Evolutionary conservation across 2,797 vertebrate species (phyloP).

Genomic region (Meriones psammophilus): DNA sequence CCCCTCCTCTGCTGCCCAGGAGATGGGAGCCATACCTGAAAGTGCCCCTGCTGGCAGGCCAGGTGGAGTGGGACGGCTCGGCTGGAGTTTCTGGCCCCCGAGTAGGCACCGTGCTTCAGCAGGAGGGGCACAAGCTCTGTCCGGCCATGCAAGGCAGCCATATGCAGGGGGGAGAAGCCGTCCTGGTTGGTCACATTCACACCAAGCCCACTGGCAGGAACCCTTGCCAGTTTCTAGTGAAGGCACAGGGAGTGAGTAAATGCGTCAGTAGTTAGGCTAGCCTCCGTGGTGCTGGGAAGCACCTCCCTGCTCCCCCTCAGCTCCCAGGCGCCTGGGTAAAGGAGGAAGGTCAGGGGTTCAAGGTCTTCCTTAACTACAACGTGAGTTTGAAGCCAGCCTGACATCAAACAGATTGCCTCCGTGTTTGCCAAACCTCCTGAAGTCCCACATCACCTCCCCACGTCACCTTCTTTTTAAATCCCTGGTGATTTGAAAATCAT

Average conservation of each 20-base stretch:
- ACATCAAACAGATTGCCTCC: not conserved
- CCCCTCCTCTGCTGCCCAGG: accelerated
- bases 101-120: slow-evolving; percentile 91
- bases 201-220: slow-evolving; percentile 90
- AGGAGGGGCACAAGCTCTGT: slow-evolving; percentile 89
- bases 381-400: not conserved
- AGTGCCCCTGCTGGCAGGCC: slow-evolving; percentile 94
- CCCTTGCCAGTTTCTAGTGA: slow-evolving; percentile 87
- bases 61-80: slow-evolving; percentile 94
- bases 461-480: not conserved
- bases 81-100: slow-evolving; percentile 90
- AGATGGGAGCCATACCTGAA: slow-evolving; percentile 88
- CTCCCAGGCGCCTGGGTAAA: no score
- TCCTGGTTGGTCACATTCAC: slow-evolving; percentile 93
- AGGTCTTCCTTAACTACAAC: not conserved
- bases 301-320: not conserved
- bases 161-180: slow-evolving; percentile 93
- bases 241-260: not conserved
- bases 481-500: not conserved
- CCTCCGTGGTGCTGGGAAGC: not conserved
- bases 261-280: not conserved
- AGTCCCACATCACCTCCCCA: no score
- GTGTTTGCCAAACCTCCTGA: not conserved
- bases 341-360: not conserved
- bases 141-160: slow-evolving; percentile 94